Evolutionary conservation across 1,140 invertebrate species (phyloP).

Genomic region (Hirudo medicinalis): DNA sequence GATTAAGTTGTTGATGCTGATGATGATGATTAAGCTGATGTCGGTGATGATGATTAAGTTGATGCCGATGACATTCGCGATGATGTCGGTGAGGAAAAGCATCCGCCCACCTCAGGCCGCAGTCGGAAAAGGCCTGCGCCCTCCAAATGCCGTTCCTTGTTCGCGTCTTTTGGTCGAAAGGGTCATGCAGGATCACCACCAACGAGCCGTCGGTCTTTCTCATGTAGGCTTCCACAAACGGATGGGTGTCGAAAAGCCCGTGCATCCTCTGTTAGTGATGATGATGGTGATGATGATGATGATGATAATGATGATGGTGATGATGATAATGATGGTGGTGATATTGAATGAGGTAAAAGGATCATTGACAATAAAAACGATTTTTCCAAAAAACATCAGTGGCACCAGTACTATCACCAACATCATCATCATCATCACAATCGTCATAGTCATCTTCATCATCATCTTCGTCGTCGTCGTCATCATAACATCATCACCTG

Average conservation of each 20-base stretch:
- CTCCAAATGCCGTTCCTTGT: neutral
- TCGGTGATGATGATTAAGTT: neutral
- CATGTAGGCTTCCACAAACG: neutral
- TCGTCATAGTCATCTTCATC: neutral
- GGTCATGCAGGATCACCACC: neutral
- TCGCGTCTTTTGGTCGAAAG: neutral
- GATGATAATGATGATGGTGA: neutral
- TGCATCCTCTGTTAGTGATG: neutral
- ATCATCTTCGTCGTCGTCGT: no score
- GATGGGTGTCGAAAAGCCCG: neutral
- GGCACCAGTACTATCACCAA: neutral
- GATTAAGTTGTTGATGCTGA: neutral
- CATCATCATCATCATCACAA: neutral
- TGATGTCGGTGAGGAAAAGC: no score
- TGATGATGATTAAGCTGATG: neutral
- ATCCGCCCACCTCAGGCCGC: neutral
- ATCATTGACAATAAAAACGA: neutral
- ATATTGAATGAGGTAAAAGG: neutral
- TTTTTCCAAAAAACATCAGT: neutral
- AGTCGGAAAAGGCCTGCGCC: neutral
- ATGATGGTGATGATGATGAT: neutral
- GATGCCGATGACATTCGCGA: no score
- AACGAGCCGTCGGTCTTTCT: neutral
- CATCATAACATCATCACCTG: slow-evolving; percentile 12
- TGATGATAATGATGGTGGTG: neutral